phyloP scores from a whole-genome alignment of 2,113 vertebrate genomes.

The Axis porcinus region DNA sequence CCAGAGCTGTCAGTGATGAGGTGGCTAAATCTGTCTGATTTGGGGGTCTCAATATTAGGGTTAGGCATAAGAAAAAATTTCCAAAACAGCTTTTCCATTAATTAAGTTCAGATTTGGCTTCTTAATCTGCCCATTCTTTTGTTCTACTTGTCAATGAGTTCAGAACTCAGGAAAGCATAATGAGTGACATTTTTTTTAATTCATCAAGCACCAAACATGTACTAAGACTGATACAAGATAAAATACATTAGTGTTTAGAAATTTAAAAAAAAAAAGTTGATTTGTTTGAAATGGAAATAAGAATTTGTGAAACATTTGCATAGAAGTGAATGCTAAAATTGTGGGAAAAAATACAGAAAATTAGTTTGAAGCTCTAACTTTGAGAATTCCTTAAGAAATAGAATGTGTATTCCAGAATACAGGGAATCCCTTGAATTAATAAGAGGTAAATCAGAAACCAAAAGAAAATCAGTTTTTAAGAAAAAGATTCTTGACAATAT shows the following conservation, averaged over 20 bases:
- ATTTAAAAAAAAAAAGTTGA: not conserved
- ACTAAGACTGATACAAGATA: not conserved
- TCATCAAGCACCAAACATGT: not conserved
- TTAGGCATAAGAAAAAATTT: not conserved
- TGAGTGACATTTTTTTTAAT: not conserved
- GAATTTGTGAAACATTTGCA: not conserved
- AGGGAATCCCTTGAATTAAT: not conserved
- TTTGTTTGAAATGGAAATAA: not conserved
- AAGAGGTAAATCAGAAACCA: not conserved
- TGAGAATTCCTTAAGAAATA: not conserved
- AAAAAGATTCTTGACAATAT: not conserved
- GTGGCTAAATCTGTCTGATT: not conserved
- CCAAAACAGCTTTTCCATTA: not conserved
- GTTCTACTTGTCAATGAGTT: not conserved
- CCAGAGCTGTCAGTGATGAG: not conserved
- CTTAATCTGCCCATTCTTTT: not conserved
- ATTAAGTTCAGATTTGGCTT: not conserved
- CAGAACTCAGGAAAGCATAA: not conserved
- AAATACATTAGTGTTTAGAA: not conserved
- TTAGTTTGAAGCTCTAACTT: not conserved
- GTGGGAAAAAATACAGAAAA: not conserved
- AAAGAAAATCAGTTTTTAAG: not conserved
- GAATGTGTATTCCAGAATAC: not conserved
- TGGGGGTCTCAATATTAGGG: not conserved
- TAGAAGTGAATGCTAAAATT: not conserved